Conservation (phyloP, 2,113 vertebrate genomes). For the Sceloporus undulatus region DNA sequence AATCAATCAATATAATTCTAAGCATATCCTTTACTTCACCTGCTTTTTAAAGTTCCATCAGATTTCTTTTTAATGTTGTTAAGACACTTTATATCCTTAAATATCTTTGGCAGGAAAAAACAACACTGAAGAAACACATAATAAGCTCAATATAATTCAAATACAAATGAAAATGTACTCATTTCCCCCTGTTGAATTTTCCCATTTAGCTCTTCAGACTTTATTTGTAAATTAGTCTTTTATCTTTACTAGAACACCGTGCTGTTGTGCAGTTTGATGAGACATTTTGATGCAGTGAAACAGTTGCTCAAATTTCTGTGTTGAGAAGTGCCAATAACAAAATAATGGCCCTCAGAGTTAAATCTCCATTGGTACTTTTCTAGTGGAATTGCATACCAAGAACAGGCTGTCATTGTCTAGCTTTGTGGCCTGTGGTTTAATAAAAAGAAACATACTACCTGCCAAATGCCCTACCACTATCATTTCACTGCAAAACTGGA, state of each 20-base stretch:
- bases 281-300: conserved; percentile 25
- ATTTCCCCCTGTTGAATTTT: not conserved
- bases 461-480: conserved; percentile 51
- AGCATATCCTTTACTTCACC: not conserved
- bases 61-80: not conserved
- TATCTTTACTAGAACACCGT: conserved; percentile 9
- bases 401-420: conserved; percentile 46
- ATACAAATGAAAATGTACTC: conserved; percentile 9
- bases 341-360: conserved; percentile 42
- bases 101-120: not conserved
- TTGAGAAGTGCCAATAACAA: conserved; percentile 3
- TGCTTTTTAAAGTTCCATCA: not conserved
- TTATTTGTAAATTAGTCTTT: conserved; percentile 20
- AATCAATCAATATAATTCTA: not conserved
- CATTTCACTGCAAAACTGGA: conserved; percentile 35
- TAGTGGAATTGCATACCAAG: conserved; percentile 41
- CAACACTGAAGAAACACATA: not conserved
- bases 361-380: conserved; percentile 33
- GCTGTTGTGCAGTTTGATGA: conserved; percentile 15
- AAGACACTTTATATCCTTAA: not conserved
- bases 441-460: conserved; percentile 15
- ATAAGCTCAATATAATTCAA: not conserved
- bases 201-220: not conserved
- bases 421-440: conserved; percentile 41
- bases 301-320: conserved; percentile 15